Percentiles rank a stretch among this genome's conserved stretches.
phyloP scores from a whole-genome alignment of 2,113 vertebrate species.

The Butorides virescens region DNA sequence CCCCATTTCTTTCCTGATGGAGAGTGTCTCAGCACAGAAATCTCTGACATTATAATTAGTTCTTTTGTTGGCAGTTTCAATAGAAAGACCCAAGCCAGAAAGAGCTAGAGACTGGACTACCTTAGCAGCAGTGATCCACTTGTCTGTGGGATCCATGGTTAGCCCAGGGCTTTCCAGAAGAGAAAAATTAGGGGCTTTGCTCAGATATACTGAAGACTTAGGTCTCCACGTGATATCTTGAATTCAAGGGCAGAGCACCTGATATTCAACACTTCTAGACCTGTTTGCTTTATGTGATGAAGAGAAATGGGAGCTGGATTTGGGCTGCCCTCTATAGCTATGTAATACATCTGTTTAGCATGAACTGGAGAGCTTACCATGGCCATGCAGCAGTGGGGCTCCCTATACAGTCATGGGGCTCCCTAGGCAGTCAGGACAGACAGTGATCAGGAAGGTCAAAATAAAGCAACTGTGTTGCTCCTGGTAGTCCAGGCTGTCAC shows the following conservation, averaged over 20 bases:
- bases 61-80: not conserved
- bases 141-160: not conserved
- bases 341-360: not conserved
- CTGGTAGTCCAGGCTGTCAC: not conserved
- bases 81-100: not conserved
- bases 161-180: not conserved
- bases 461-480: not conserved
- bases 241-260: not conserved
- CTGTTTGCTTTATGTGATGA: not conserved
- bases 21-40: not conserved
- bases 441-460: not conserved
- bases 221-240: not conserved
- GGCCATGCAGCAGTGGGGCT: not conserved
- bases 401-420: not conserved
- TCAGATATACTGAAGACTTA: not conserved
- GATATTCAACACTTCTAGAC: not conserved
- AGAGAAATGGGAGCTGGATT: slow-evolving; percentile 18
- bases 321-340: slow-evolving; percentile 44
- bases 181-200: not conserved
- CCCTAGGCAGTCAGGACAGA: not conserved
- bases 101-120: not conserved
- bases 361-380: not conserved
- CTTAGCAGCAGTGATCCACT: not conserved
- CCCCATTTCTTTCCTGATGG: not conserved
- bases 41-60: not conserved